A percentile compares a stretch with the other conserved stretches of the same genome.
These are phyloP conservation scores for Andrena bicolor DNA, from an alignment of 2,888 invertebrate genomes.

Conservation along the genomic window DNA sequence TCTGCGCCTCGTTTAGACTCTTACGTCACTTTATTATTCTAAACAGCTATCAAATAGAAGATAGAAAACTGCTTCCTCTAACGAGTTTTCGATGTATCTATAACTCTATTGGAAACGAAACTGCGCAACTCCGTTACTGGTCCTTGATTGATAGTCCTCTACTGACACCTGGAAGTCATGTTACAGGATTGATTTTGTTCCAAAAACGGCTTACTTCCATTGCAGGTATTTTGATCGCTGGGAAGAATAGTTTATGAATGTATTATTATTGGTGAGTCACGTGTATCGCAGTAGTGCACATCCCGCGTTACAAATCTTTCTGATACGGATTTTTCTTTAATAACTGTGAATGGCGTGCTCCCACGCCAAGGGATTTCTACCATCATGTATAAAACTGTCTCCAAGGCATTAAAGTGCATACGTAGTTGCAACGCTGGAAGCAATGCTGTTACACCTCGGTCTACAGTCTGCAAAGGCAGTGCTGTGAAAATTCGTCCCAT, in stretches of 20 bases:
- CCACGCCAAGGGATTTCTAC: too few species aligned
- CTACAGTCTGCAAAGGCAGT: neutral
- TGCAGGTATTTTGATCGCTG: too few species aligned
- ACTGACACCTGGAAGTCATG: too few species aligned
- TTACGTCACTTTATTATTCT: neutral
- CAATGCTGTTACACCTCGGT: neutral
- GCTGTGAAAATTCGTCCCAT: slow-evolving; percentile 7
- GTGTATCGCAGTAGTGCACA: too few species aligned
- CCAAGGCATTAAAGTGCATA: neutral
- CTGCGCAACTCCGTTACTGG: neutral
- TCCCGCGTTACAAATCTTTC: too few species aligned
- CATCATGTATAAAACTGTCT: neutral
- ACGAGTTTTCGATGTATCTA: neutral
- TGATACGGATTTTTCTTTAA: too few species aligned
- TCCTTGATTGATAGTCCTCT: neutral
- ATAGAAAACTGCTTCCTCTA: neutral
- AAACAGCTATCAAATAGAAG: neutral
- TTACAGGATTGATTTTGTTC: too few species aligned
- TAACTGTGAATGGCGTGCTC: too few species aligned
- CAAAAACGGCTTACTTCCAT: too few species aligned
- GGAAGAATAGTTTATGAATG: too few species aligned
- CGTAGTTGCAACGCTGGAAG: neutral
- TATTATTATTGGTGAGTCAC: too few species aligned
- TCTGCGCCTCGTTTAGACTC: neutral
- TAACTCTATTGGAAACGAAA: neutral